Base-by-base conservation (phyloP, 2,888 invertebrate genomes). In the Panopea generosa region DNA sequence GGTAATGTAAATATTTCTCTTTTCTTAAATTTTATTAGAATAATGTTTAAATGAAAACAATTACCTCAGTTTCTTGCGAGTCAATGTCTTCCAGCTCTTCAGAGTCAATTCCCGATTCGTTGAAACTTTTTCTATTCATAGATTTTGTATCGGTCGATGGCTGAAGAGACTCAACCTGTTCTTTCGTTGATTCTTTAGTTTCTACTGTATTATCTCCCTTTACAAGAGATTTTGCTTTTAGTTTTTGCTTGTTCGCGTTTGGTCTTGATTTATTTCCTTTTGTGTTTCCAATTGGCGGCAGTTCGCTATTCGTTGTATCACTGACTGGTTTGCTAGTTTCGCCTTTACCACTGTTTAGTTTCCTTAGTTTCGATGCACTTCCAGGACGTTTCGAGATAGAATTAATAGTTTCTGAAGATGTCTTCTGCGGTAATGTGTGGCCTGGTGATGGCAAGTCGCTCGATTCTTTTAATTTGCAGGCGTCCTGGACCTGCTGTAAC, bases 401-500 rank as follows among this genome's bases (percentile, higher is more conserved):
- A 16, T 20, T 16, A 18, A 38, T 27, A 22, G n/a, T 20, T 40
- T 67, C 67, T 20, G 63, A 45, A 0, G 4, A 16, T 18, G 40
- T 57, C 38, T 72, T 53, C 40, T 66, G 59, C 1, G 56, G 47
- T 29, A 56, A 43, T 14, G 18, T n/a, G 1, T 49, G 47, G 9
- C 38, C 14, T 0, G 49, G 26, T 20, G 40, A 9, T 26, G 52
- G 59, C n/a, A 22, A 59, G 3, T 56, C 56, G 20, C 22, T 27
- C 22, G 56, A 52, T 18, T 72, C 74, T 14, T 68, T 49, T 2
- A 77, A 50, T 65, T 67, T 71, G 9, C 75, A 74, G 2, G 80
- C 68, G n/a, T 83, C 83, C 24, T 81, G 70, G 0, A 84, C 84
- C 59, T 84, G 81, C 24, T 85, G 83, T 18, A 85, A 57, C 38